Evolutionary conservation across 2,888 invertebrate species (phyloP), one percentile per base, ranked within the genome.

Genomic region (Tholera decimalis): DNA sequence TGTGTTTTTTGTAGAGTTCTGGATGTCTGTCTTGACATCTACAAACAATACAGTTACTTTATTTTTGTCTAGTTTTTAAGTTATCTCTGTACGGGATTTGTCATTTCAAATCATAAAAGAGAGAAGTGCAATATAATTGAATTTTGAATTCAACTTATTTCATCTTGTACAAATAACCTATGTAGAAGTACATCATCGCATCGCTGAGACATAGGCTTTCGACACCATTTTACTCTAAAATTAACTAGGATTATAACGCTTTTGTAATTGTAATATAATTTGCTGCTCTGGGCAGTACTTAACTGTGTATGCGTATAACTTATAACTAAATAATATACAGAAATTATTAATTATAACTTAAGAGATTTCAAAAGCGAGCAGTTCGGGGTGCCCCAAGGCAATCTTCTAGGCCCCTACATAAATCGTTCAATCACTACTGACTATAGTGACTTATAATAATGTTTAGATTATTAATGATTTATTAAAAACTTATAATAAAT

Each of bases 21-120:
- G 72, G 75, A 58, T 37, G 54, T 69, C 69, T n/a, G 59, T 39
- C 66, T 22, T 35, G 44, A 49, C 69, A 83, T 79, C 83, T 83
- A 82, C 57, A 80, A 80, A 79, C 73, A 69, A 78, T 69, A 65
- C 49, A 53, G 49, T 63, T 61, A 37, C 35, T 55, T 47, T 39
- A 67, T 57, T 46, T 64, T 8, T 33, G 11, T 43, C 11, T 15
- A 20, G n/a, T n/a, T n/a, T n/a, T n/a, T n/a, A n/a, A n/a, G n/a
- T n/a, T n/a, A n/a, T n/a, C n/a, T n/a, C n/a, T n/a, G n/a, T n/a
- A n/a, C n/a, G n/a, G n/a, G n/a, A n/a, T n/a, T n/a, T n/a, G n/a
- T n/a, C n/a, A n/a, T n/a, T n/a, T n/a, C n/a, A n/a, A n/a, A n/a
- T n/a, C n/a, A n/a, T n/a, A n/a, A n/a, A n/a, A n/a, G n/a, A n/a